phyloP scores from a whole-genome alignment of 2,113 vertebrate species.

The Todiramphus saurophagus region DNA sequence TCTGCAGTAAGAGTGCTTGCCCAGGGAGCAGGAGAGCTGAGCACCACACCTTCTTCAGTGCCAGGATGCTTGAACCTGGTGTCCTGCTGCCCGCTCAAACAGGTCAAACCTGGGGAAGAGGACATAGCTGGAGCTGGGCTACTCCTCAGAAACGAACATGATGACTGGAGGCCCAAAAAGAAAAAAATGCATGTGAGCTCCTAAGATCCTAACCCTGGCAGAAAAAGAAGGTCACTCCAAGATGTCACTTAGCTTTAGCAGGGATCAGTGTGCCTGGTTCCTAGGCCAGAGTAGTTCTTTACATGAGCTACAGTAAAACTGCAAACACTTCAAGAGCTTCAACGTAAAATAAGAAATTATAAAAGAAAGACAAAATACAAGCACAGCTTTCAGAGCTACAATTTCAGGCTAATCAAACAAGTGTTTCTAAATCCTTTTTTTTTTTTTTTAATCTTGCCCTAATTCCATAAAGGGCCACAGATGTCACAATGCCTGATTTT shows the following conservation, averaged over 20 bases:
- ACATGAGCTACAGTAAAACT: background rate
- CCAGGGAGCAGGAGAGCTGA: background rate
- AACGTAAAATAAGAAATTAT: background rate
- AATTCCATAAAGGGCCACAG: background rate
- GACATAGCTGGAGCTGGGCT: background rate
- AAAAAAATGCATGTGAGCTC: background rate
- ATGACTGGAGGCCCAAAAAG: background rate
- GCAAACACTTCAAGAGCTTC: background rate
- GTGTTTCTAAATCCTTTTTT: background rate
- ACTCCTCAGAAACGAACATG: background rate
- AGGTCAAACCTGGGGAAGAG: background rate
- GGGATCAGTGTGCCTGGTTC: fast-evolving
- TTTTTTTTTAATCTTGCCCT: background rate
- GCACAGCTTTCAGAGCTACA: background rate
- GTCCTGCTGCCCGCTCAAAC: background rate
- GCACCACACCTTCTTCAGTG: background rate
- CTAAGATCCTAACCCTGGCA: background rate
- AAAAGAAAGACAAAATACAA: background rate
- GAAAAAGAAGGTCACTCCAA: background rate
- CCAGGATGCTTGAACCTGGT: background rate
- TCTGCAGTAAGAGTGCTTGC: fast-evolving
- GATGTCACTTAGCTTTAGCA: background rate
- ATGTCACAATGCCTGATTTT: background rate
- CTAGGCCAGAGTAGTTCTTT: background rate
- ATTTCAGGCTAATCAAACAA: background rate